Evolutionary conservation across 2,888 invertebrate genomes (phyloP).

Genomic region (Acrocyrtus sp.): DNA sequence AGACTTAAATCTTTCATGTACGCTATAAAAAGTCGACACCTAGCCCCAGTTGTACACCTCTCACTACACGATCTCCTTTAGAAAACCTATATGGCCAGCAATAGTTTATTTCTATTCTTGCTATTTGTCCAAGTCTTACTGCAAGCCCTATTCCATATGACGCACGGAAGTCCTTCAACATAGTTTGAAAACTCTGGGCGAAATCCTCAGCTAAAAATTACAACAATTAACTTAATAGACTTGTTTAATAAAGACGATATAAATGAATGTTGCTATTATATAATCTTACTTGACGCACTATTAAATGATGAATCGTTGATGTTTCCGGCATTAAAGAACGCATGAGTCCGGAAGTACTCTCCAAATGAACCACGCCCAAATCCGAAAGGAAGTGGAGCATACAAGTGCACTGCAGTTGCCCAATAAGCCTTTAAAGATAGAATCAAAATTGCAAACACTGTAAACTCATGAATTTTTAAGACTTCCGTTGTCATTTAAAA

Average conservation of each 20-base stretch:
- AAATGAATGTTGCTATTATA: too few species aligned
- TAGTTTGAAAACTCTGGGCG: constrained; percentile 64
- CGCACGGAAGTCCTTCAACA: constrained; percentile 69
- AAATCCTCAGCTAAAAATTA: constrained; percentile 62
- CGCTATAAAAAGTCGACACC: constrained; percentile 81
- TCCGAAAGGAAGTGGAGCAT: constrained; percentile 89
- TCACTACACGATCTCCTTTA: constrained; percentile 73
- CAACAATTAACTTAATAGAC: background rate
- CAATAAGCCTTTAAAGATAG: constrained; percentile 78
- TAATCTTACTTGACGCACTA: too few species aligned
- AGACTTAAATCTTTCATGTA: constrained; percentile 3
- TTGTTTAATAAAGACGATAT: too few species aligned
- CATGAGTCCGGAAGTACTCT: constrained; percentile 86
- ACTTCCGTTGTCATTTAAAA: constrained; percentile 51
- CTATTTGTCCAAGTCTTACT: constrained; percentile 82
- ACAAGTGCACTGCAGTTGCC: constrained; percentile 87
- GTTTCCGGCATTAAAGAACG: constrained; percentile 90
- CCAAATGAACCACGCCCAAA: constrained; percentile 82
- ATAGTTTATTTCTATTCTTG: constrained; percentile 96
- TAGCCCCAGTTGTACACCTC: constrained; percentile 86
- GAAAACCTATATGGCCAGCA: constrained; percentile 79
- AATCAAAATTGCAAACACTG: constrained; percentile 49
- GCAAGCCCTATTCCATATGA: constrained; percentile 87
- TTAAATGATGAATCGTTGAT: constrained; percentile 69
- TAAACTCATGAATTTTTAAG: background rate